Evolutionary conservation across 2,113 vertebrate genomes (phyloP).

Genomic region (Sorex fumeus): DNA sequence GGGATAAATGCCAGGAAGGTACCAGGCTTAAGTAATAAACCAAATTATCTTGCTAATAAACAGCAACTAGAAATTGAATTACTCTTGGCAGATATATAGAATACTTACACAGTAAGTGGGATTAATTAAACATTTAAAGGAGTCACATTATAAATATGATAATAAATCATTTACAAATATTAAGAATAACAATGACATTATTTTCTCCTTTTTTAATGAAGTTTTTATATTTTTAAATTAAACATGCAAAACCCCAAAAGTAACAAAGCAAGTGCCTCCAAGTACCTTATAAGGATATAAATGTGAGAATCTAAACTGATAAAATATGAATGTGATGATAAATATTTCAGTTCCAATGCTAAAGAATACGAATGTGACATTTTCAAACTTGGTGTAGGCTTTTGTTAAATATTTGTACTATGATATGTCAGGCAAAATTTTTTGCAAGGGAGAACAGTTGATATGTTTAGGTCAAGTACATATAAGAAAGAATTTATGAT

Average conservation of each 20-base stretch:
- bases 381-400: not conserved
- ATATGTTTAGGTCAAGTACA: not conserved
- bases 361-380: not conserved
- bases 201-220: slow-evolving; percentile 62
- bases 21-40: slow-evolving; percentile 79
- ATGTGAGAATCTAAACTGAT: slow-evolving; percentile 53
- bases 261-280: not conserved
- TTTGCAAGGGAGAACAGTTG: not conserved
- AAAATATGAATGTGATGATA: slow-evolving; percentile 58
- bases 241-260: not conserved
- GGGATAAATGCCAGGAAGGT: slow-evolving; percentile 83
- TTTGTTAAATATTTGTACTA: slow-evolving; percentile 44
- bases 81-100: slow-evolving; percentile 83
- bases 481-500: slow-evolving; percentile 21
- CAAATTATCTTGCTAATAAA: slow-evolving; percentile 86
- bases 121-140: slow-evolving; percentile 87
- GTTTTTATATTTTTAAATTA: slow-evolving; percentile 64
- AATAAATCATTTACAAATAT: slow-evolving; percentile 77
- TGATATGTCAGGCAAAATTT: not conserved
- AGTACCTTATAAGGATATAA: slow-evolving; percentile 10
- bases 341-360: slow-evolving; percentile 44
- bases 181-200: slow-evolving; percentile 67
- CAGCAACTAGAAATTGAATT: slow-evolving; percentile 83
- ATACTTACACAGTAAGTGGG: slow-evolving; percentile 86
- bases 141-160: slow-evolving; percentile 74